Evolutionary conservation across 2,888 invertebrate genomes (phyloP).

Genomic region (Eupithecia vulgata): DNA sequence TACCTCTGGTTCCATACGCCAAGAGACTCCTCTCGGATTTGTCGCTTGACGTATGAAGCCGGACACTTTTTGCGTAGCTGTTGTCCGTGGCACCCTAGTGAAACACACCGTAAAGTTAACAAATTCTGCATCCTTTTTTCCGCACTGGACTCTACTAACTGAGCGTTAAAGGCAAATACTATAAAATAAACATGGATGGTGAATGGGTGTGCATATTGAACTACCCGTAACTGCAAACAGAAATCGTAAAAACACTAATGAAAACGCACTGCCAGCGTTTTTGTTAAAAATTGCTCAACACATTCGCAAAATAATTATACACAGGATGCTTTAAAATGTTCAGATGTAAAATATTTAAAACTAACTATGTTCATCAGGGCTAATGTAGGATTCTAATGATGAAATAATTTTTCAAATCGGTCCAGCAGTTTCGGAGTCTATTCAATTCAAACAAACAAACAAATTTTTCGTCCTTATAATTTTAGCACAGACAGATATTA

Average conservation of each 20-base stretch:
- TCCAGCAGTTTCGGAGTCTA: too few relatives aligned
- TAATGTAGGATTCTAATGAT: too few relatives aligned
- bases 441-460: too few relatives aligned
- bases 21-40: too few relatives aligned
- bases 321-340: neutral
- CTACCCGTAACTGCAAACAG: constrained; percentile 9
- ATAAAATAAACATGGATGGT: constrained; percentile 58
- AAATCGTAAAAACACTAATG: constrained; percentile 1
- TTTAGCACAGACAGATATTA: too few relatives aligned
- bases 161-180: constrained; percentile 64
- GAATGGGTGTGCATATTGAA: constrained; percentile 40
- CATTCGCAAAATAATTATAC: neutral
- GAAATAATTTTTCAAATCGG: too few relatives aligned
- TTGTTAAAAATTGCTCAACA: neutral
- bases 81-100: neutral
- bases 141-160: constrained; percentile 59
- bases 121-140: constrained; percentile 78
- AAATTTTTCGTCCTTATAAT: too few relatives aligned
- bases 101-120: constrained; percentile 56
- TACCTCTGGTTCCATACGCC: too few relatives aligned
- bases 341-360: neutral
- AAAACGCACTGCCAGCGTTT: neutral
- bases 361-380: too few relatives aligned
- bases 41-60: too few relatives aligned
- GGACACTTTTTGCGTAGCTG: neutral